Evolutionary conservation across 1,140 invertebrate genomes (phyloP), one percentile per base, ranked within the genome.

Genomic region (Drosophila ananassae): DNA sequence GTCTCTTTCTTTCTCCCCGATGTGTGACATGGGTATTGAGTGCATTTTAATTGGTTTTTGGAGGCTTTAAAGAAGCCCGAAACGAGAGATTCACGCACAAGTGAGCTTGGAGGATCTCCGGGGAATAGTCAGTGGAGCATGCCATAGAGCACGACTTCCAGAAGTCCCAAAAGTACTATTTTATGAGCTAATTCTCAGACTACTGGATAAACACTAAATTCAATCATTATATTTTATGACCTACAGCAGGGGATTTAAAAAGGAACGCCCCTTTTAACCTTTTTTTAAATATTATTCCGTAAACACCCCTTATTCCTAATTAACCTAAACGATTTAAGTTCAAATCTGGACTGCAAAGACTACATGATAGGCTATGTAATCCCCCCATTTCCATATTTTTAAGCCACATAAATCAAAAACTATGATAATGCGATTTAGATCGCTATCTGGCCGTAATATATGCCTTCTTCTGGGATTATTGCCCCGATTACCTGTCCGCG

Each of bases 1-100:
- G 69, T 63, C 58, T 59, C 52, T 73, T 5, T 41, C 41, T 44
- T 13, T 44, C 41, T 44, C 41, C 8, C 13, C 39, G 47, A 22
- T 79, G 47, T 66, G 77, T 80, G 66, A 80, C 77, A 80, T 37
- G 73, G 78, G 69, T 62, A 67, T 75, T 79, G 77, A 83, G 77
- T 83, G 79, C 66, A 83, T 79, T 83, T 83, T 84, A 84, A 83
- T 83, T 84, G 79, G 79, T 74, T 80, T 84, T 85, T 57, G 51
- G 17, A 17, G 66, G 78, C 82, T 60, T 64, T 64, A 84, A 51
- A 77, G 76, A 77, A 85, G 73, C 59, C 75, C 34, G 17, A 47
- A 48, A 30, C 21, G 34, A 66, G 52, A 68, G 39, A 60, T 77
- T 77, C 51, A 78, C 66, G 74, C 74, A 62, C 63, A 62, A 67